A percentile compares a stretch with the other conserved stretches of the same genome.
phyloP scores from a whole-genome alignment of 1,140 invertebrate species.

The Dinoponera quadriceps region DNA sequence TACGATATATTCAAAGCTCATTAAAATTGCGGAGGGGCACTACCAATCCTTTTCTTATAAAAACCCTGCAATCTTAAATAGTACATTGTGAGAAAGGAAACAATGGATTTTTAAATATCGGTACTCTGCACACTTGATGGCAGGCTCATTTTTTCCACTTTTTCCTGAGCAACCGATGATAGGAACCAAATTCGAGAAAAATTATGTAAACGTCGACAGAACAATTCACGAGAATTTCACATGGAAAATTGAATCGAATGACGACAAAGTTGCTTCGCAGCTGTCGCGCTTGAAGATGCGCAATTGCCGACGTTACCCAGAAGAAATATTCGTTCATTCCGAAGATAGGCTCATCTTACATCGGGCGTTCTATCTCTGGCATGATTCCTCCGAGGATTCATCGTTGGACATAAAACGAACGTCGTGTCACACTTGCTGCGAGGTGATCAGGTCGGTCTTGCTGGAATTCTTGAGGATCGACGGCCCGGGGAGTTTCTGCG shows the following conservation, averaged over 20 bases:
- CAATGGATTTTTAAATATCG: neutral
- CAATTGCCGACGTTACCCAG: neutral
- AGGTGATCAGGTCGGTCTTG: slow-evolving; percentile 83
- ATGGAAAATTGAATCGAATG: neutral
- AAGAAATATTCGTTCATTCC: neutral
- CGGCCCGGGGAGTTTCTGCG: slow-evolving; percentile 85
- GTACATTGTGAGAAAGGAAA: neutral
- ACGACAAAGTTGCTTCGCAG: slow-evolving; percentile 1
- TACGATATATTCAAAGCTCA: too few species aligned
- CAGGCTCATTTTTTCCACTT: neutral
- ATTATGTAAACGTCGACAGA: neutral
- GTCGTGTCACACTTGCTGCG: slow-evolving; percentile 83
- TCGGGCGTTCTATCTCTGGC: neutral
- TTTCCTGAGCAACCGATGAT: neutral
- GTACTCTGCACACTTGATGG: neutral
- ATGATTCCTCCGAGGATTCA: slow-evolving; percentile 26
- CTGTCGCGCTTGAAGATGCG: neutral
- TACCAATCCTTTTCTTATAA: neutral
- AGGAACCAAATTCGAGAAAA: slow-evolving; percentile 10
- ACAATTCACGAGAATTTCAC: neutral
- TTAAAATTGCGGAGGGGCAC: too few species aligned
- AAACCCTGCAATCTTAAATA: slow-evolving; percentile 2
- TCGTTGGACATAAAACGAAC: slow-evolving; percentile 62
- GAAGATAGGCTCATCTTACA: neutral
- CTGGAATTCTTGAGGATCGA: slow-evolving; percentile 86